phyloP scores from a whole-genome alignment of 2,888 invertebrate genomes.

The Scaeva pyrastri region DNA sequence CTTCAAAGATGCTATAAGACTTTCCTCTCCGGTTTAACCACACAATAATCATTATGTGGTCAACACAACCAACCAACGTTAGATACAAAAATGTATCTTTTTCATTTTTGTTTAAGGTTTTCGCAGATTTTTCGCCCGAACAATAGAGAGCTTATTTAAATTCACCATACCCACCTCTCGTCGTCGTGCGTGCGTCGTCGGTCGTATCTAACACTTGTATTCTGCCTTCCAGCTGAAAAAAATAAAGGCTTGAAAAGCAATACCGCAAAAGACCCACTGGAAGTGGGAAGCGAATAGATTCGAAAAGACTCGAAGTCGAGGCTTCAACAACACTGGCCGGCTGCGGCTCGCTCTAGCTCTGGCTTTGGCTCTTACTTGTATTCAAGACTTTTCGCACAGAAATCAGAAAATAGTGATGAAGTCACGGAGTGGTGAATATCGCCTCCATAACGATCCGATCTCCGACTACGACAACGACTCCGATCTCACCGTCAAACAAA shows the following conservation, averaged over 20 bases:
- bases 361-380: slow-evolving; percentile 38
- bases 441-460: slow-evolving; percentile 30
- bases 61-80: slow-evolving; percentile 26
- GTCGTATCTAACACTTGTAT: slow-evolving; percentile 21
- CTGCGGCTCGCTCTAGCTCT: too few relatives aligned
- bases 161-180: slow-evolving; percentile 63
- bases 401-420: slow-evolving; percentile 73
- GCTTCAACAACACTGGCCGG: neutral
- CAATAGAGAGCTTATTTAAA: slow-evolving; percentile 51
- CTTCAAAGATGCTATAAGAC: slow-evolving; percentile 29
- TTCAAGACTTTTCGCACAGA: slow-evolving; percentile 64
- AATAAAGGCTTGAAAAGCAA: slow-evolving; percentile 13
- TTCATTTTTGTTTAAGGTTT: slow-evolving; percentile 23
- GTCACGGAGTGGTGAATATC: slow-evolving; percentile 74
- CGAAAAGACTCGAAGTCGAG: neutral
- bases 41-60: slow-evolving; percentile 11
- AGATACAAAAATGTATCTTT: slow-evolving; percentile 57
- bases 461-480: too few relatives aligned
- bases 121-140: slow-evolving; percentile 45
- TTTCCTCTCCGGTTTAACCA: slow-evolving; percentile 21
- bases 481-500: slow-evolving; percentile 60
- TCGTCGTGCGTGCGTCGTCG: too few relatives aligned
- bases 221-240: slow-evolving; percentile 37
- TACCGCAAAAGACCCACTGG: slow-evolving; percentile 31
- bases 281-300: slow-evolving; percentile 1